Evolutionary conservation across 2,113 vertebrate genomes (phyloP).

Genomic region (Montifringilla adamsi): DNA sequence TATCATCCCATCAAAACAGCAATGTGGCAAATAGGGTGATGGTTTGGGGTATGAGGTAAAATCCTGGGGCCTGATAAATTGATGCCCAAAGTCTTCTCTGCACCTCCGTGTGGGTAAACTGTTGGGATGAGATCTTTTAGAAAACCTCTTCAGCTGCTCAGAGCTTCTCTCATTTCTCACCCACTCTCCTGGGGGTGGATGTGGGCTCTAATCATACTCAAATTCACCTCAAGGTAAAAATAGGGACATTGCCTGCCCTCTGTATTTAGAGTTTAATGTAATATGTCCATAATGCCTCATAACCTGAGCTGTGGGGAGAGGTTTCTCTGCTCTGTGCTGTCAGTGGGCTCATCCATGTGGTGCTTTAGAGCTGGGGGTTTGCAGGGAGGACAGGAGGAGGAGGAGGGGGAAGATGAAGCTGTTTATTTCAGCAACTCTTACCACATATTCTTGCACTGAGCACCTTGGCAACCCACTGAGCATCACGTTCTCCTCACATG

Average conservation of each 20-base stretch:
- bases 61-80: neutral
- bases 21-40: neutral
- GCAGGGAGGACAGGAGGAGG: neutral
- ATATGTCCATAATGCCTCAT: neutral
- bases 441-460: neutral
- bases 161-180: neutral
- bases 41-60: neutral
- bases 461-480: neutral
- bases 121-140: neutral
- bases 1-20: neutral
- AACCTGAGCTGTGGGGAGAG: neutral
- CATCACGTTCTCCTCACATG: neutral
- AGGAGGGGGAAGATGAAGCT: neutral
- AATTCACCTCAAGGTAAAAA: neutral
- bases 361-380: neutral
- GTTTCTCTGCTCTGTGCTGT: neutral
- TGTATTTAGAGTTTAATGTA: neutral
- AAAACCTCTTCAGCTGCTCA: neutral
- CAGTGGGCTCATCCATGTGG: neutral
- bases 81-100: neutral
- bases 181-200: neutral
- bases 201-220: neutral
- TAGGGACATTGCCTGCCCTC: neutral
- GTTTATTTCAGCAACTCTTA: neutral
- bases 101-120: accelerated